Evolutionary conservation across 2,113 vertebrate genomes (phyloP).

Genomic region (Microtus ochrogaster): DNA sequence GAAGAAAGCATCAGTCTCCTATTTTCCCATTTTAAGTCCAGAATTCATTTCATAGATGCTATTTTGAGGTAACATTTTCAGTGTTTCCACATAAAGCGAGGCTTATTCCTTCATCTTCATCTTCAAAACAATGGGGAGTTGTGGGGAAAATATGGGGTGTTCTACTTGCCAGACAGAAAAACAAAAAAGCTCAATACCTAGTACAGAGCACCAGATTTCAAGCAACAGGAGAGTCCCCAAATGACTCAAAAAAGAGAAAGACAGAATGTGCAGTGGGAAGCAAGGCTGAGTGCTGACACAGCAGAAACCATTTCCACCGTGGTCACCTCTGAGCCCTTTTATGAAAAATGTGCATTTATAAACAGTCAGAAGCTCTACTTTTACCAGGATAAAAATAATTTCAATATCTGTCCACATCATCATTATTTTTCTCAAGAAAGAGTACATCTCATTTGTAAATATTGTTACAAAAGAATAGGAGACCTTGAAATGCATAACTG

Average conservation of each 20-base stretch:
- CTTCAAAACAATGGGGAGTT: not conserved
- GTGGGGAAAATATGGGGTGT: not conserved
- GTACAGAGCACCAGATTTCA: not conserved
- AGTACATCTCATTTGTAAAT: not conserved
- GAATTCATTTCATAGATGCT: not conserved
- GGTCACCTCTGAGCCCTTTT: not conserved
- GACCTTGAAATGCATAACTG: not conserved
- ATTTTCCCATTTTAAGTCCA: constrained; percentile 10
- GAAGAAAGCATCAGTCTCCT: not conserved
- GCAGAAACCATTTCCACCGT: not conserved
- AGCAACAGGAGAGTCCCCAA: not conserved
- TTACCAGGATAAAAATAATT: not conserved
- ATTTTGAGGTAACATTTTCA: constrained; percentile 29
- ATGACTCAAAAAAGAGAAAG: not conserved
- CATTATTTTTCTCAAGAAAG: not conserved
- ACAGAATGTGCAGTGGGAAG: not conserved
- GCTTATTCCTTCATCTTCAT: not conserved
- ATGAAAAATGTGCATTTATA: not conserved
- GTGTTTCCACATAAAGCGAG: not conserved
- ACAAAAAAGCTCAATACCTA: not conserved
- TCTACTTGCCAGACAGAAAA: not conserved
- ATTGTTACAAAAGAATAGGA: not conserved
- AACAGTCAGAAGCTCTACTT: constrained; percentile 2
- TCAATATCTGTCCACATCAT: constrained; percentile 19
- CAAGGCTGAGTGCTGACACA: not conserved